Base-by-base conservation (phyloP, 2,797 vertebrate species). In the Melanotaenia pygmaea region DNA sequence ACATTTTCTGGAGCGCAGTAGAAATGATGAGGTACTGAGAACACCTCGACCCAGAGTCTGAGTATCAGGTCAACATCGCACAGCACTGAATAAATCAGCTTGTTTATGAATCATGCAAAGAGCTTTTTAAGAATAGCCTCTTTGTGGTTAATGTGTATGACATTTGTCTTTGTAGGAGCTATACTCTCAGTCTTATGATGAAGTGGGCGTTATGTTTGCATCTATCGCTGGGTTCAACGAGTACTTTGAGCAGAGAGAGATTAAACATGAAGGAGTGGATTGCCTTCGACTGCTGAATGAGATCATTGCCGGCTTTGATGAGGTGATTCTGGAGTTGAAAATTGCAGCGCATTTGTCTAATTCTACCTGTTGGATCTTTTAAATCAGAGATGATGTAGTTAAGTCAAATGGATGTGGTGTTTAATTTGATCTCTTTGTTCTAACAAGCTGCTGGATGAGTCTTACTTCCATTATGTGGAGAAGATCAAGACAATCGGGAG, bases 401-500 rank as follows among this genome's bases (percentile, higher is more conserved):
- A 13, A 65, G 30, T 58, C 18, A 3, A 45, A 4, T 4, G 24
- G 11, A n/a, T 53, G 50, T 24, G 10, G 45, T 62, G 28, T 72
- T 1, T 66, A 5, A 61, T 64, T 69, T 43, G 20, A 30, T 32
- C 43, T 56, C 34, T 67, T 59, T 58, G 5, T 80, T 57, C 40
- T 59, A 6, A 13, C 37, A 80, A 95, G 94, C 37, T 95, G 72
- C 70, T 96, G 77, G 93, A 94, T 67, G 95, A 95, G 79, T 91
- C 93, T 0, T 95, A 93, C 70, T 95, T 95, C 78, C 77, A 91
- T 65, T 92, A 88, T 20, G 93, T 95, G 80, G 94, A 95, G 90
- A 95, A 95, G 82, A 95, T 95, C 70, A 95, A 95, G 87, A 95
- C 94, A 43, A 93, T 95, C 7, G 94, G 94, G 50, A 95, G 95